Percentiles rank a stretch among this genome's conserved stretches.
These are phyloP conservation scores for Temnothorax nylanderi DNA, from an alignment of 1,140 invertebrate species.

Conservation along the genomic window DNA sequence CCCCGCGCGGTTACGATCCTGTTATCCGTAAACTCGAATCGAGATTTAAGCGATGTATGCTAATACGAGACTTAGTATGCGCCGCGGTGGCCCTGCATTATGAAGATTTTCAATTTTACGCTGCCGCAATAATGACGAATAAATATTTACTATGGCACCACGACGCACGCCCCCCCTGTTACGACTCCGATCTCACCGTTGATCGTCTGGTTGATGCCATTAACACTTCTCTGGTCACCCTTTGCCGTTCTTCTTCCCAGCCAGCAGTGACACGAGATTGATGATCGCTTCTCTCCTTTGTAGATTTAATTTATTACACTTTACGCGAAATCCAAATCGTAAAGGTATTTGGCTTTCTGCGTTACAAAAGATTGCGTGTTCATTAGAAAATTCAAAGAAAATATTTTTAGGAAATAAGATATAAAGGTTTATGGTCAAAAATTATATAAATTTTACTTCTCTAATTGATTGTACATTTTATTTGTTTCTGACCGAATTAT, in stretches of 20 bases:
- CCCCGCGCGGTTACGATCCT: constrained; percentile 45
- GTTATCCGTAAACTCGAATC: constrained; percentile 71
- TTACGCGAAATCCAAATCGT: neutral
- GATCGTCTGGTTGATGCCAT: constrained; percentile 67
- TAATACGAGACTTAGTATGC: constrained; percentile 77
- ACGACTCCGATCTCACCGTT: constrained; percentile 46
- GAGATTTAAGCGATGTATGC: constrained; percentile 78
- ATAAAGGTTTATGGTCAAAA: neutral
- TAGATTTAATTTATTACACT: constrained; percentile 38
- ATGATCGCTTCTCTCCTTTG: constrained; percentile 19
- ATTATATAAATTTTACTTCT: no score
- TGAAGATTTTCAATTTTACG: constrained; percentile 79
- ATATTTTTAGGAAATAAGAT: no score
- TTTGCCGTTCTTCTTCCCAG: constrained; percentile 41
- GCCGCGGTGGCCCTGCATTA: constrained; percentile 70
- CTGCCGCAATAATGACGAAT: constrained; percentile 62
- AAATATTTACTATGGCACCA: constrained; percentile 70
- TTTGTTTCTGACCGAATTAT: neutral
- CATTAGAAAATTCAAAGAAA: no score
- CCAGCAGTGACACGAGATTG: constrained; percentile 43
- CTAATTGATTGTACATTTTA: no score
- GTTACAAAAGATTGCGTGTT: neutral
- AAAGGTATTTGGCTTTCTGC: neutral
- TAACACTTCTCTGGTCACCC: constrained; percentile 51
- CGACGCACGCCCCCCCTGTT: constrained; percentile 28